Conservation (phyloP, 2,113 vertebrate species). For the Epinephelus lanceolatus region DNA sequence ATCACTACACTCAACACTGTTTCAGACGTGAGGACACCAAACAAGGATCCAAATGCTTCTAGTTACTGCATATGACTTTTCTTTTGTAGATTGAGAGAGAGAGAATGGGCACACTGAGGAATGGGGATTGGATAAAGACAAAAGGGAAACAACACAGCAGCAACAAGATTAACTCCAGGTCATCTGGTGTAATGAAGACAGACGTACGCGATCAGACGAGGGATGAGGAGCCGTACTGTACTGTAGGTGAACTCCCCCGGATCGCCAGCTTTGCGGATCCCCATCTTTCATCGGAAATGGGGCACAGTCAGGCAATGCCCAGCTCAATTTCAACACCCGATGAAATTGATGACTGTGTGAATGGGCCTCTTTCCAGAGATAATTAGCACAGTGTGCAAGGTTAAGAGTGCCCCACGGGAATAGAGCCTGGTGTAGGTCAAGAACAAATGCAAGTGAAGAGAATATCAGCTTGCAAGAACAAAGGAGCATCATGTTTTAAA, state of each 20-base stretch:
- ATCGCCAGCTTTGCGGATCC: constrained; percentile 59
- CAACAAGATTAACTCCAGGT: constrained; percentile 68
- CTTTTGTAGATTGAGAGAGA: constrained; percentile 62
- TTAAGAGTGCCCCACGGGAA: constrained; percentile 70
- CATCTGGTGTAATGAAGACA: constrained; percentile 76
- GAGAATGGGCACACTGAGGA: constrained; percentile 33
- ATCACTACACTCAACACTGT: constrained; percentile 52
- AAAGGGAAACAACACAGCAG: constrained; percentile 67
- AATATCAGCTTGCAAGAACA: constrained; percentile 40
- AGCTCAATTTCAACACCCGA: constrained; percentile 64
- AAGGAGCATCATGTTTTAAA: constrained; percentile 56
- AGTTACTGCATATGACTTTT: constrained; percentile 55
- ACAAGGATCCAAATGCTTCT: constrained; percentile 50
- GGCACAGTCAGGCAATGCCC: constrained; percentile 67
- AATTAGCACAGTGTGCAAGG: constrained; percentile 80
- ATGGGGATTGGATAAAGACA: constrained; percentile 66
- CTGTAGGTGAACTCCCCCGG: constrained; percentile 64
- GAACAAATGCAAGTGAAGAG: constrained; percentile 57
- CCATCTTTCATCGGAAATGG: constrained; percentile 78
- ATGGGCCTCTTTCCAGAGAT: constrained; percentile 80
- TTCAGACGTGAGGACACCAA: constrained; percentile 11
- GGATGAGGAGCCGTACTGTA: constrained; percentile 63
- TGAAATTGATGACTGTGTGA: constrained; percentile 81
- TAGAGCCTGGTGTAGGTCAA: constrained; percentile 67
- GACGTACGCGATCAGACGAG: constrained; percentile 56